These are phyloP conservation scores for Lucilia sericata DNA, from an alignment of 1,140 invertebrate species.

Conservation along the genomic window DNA sequence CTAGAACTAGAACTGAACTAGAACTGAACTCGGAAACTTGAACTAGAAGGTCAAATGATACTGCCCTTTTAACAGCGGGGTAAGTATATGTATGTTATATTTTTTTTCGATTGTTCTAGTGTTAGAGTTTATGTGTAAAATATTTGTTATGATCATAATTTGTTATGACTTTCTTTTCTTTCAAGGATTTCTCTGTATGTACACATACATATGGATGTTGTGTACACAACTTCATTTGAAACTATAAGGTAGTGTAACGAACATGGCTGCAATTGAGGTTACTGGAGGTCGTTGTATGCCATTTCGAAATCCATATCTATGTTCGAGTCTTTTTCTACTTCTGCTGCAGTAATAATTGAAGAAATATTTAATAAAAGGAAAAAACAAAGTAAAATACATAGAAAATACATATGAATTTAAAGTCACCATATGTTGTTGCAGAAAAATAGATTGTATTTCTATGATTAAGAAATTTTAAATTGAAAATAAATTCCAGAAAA, in stretches of 20 bases:
- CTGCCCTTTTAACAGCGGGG: neutral
- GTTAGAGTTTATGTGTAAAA: neutral
- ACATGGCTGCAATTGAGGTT: constrained; percentile 8
- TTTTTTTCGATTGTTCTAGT: neutral
- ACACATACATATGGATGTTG: neutral
- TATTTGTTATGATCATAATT: constrained; percentile 24
- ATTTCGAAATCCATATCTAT: neutral
- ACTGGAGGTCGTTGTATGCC: constrained; percentile 10
- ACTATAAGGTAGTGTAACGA: neutral
- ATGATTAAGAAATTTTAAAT: no score
- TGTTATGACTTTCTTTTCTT: constrained; percentile 24
- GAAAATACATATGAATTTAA: neutral
- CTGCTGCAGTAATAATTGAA: constrained; percentile 22
- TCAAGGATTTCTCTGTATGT: constrained; percentile 17
- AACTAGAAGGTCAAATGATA: no score
- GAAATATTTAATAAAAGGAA: neutral
- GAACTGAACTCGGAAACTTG: no score
- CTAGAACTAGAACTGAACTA: no score
- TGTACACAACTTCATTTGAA: neutral
- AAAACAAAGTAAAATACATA: neutral
- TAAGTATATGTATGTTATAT: neutral
- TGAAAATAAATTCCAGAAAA: no score
- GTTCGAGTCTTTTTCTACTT: neutral
- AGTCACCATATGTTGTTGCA: constrained; percentile 8
- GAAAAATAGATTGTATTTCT: no score